phyloP scores from a whole-genome alignment of 2,113 vertebrate species.

The Athene cunicularia region DNA sequence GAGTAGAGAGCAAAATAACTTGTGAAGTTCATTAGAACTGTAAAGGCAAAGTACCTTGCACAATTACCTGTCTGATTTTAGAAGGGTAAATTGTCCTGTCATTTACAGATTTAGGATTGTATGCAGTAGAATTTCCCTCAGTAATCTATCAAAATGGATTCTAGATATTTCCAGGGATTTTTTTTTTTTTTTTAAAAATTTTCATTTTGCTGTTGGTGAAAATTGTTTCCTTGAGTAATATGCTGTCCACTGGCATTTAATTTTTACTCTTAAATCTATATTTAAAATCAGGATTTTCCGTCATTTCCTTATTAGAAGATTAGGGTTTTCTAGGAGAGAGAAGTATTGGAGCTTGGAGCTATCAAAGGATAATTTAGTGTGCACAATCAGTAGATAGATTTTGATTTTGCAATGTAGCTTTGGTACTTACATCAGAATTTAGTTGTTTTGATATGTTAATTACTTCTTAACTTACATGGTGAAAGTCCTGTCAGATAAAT shows the following conservation, averaged over 20 bases:
- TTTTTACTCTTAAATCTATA: not conserved
- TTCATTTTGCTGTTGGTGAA: not conserved
- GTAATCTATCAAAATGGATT: not conserved
- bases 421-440: not conserved
- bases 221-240: not conserved
- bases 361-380: not conserved
- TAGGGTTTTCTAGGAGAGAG: not conserved
- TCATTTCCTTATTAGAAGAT: not conserved
- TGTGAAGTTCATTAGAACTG: not conserved
- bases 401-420: not conserved
- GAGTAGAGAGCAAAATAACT: not conserved
- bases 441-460: slow-evolving; percentile 45
- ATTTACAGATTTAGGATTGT: not conserved
- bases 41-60: not conserved
- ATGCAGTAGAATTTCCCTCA: not conserved
- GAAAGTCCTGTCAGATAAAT: slow-evolving; percentile 47
- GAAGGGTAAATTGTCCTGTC: not conserved
- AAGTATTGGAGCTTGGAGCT: not conserved
- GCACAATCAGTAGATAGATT: not conserved
- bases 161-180: not conserved
- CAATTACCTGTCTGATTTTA: not conserved
- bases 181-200: not conserved
- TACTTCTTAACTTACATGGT: slow-evolving; percentile 17
- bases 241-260: not conserved
- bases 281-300: not conserved